Percentiles rank a stretch among this genome's conserved stretches.
Conservation (phyloP, 2,888 invertebrate species). For the Tachina fera region DNA sequence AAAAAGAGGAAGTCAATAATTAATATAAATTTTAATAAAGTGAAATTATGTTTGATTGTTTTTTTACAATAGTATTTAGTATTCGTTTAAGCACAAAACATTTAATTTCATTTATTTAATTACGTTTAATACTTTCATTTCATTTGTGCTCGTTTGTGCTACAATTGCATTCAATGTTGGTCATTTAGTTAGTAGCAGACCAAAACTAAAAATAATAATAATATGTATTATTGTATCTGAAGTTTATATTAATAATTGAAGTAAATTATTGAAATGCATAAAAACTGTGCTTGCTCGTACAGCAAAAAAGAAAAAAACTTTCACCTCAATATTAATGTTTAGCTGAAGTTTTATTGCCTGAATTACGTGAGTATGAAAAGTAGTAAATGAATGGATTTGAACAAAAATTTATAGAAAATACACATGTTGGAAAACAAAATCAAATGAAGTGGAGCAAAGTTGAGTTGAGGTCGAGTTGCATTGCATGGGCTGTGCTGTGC, state of each 20-base stretch:
- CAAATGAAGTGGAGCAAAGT: neutral
- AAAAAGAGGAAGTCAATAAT: conserved; percentile 47
- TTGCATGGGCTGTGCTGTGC: neutral
- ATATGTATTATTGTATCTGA: neutral
- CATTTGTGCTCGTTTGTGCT: conserved; percentile 20
- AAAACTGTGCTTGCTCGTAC: neutral
- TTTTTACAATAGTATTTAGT: neutral
- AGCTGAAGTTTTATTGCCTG: conserved; percentile 28
- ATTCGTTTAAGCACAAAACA: neutral
- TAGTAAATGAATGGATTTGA: conserved; percentile 11
- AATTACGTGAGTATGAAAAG: neutral
- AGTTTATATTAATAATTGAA: conserved; percentile 53
- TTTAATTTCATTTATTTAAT: conserved; percentile 32
- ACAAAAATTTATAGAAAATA: neutral
- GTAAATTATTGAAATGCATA: conserved; percentile 37
- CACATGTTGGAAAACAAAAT: neutral
- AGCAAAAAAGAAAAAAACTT: conserved; percentile 41
- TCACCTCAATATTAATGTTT: conserved; percentile 40
- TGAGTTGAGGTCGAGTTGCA: neutral
- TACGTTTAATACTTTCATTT: conserved; percentile 49
- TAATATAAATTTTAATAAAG: conserved; percentile 45
- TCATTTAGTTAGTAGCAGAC: conserved; percentile 45
- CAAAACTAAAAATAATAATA: neutral
- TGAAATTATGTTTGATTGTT: conserved; percentile 41
- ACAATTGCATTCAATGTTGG: conserved; percentile 59